These are phyloP conservation scores for Poeciliopsis turneri DNA, from an alignment of 2,797 vertebrate genomes.

Conservation along the genomic window DNA sequence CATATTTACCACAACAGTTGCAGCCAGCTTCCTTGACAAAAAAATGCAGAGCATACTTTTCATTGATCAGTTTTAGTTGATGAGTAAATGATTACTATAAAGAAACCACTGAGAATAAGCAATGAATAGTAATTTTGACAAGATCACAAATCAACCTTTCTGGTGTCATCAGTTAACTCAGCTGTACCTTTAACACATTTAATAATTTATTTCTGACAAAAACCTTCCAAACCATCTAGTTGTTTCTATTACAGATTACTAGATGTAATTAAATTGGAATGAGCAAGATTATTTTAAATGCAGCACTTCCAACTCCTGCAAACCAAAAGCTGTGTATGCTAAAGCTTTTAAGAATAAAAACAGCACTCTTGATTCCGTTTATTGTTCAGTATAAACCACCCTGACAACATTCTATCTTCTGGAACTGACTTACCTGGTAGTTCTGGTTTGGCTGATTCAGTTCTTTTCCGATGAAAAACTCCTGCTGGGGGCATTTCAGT, in stretches of 20 bases:
- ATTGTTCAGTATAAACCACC: neutral
- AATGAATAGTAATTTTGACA: too few relatives aligned
- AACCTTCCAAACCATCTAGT: neutral
- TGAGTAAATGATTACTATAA: neutral
- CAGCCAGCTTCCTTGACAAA: neutral
- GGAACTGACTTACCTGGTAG: neutral
- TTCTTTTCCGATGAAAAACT: neutral
- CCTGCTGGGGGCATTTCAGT: neutral
- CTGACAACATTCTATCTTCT: neutral
- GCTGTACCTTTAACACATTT: neutral
- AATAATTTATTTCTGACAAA: neutral
- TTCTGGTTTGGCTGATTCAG: neutral
- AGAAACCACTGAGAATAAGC: neutral
- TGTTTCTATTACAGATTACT: too few relatives aligned
- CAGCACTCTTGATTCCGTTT: neutral
- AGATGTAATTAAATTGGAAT: neutral
- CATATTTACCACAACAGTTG: neutral
- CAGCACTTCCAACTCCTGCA: neutral
- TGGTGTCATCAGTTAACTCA: neutral
- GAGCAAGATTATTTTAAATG: neutral
- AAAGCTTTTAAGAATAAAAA: neutral
- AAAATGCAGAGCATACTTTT: neutral
- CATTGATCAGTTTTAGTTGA: neutral
- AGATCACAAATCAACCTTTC: neutral
- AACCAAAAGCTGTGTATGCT: neutral